A percentile compares a stretch with the other conserved stretches of the same genome.
Conservation (phyloP, 2,888 invertebrate species). For the Heteropelma amictum region DNA sequence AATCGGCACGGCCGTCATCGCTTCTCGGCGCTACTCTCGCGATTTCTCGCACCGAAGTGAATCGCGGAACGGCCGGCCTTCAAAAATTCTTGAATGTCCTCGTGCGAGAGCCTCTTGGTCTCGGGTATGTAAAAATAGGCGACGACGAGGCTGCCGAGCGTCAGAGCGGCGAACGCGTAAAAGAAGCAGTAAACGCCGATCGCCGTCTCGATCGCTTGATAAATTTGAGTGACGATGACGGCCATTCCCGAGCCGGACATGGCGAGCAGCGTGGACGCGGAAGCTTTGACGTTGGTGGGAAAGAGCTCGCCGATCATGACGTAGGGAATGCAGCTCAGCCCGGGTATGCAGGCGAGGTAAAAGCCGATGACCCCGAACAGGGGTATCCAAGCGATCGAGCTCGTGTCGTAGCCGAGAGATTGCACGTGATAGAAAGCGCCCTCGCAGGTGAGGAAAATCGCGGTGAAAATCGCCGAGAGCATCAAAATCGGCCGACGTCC, state of each 20-base stretch:
- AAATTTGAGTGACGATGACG: conserved; percentile 32
- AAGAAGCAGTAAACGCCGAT: conserved; percentile 49
- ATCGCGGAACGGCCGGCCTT: neutral
- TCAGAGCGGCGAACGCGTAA: conserved; percentile 35
- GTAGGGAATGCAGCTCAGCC: conserved; percentile 8
- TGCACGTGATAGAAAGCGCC: conserved; percentile 32
- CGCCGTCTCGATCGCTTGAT: conserved; percentile 7
- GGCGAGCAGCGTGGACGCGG: conserved; percentile 28
- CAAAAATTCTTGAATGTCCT: conserved; percentile 52
- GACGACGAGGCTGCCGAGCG: neutral
- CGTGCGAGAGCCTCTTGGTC: conserved; percentile 56
- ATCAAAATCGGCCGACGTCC: conserved; percentile 37
- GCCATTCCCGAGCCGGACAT: conserved; percentile 44
- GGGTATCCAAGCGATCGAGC: conserved; percentile 28
- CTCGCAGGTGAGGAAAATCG: conserved; percentile 13
- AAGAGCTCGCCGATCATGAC: conserved; percentile 32
- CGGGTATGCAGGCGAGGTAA: neutral
- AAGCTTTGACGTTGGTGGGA: conserved; percentile 36
- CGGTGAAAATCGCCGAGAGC: neutral
- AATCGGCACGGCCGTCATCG: no score
- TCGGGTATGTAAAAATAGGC: conserved; percentile 54
- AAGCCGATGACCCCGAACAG: conserved; percentile 34
- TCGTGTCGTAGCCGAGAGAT: conserved; percentile 18
- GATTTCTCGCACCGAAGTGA: no score
- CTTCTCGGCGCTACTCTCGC: no score